phyloP scores from a whole-genome alignment of 2,113 vertebrate genomes.

The Neogobius melanostomus region DNA sequence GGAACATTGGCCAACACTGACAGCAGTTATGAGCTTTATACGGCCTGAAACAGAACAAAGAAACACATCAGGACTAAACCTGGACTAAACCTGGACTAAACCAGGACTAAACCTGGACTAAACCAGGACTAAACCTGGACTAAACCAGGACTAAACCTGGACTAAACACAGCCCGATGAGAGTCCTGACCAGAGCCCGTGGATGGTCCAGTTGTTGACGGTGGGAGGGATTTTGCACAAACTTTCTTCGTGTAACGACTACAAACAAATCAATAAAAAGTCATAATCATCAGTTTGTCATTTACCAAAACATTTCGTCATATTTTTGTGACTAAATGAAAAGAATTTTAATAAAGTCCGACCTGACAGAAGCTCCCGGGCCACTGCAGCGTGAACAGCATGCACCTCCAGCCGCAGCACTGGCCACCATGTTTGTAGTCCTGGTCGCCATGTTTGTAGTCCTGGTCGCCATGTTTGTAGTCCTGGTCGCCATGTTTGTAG shows the following conservation, averaged over 20 bases:
- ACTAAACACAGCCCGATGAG: background rate
- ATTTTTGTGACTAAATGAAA: too few species aligned
- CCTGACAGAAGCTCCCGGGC: conserved; percentile 76
- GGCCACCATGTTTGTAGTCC: background rate
- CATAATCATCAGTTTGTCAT: too few species aligned
- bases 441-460: background rate
- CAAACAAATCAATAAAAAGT: background rate
- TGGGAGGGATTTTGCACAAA: conserved; percentile 62
- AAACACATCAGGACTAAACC: background rate
- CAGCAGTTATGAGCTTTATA: conserved; percentile 35
- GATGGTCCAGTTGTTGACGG: conserved; percentile 70
- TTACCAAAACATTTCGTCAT: too few species aligned
- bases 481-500: background rate
- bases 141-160: background rate
- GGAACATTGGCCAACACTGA: conserved; percentile 71
- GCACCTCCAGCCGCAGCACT: conserved; percentile 69
- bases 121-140: background rate
- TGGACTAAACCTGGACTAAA: background rate
- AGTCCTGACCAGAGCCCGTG: conserved; percentile 74
- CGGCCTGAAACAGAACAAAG: conserved; percentile 56
- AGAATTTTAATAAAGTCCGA: conserved; percentile 17
- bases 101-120: background rate
- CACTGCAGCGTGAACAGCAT: conserved; percentile 72
- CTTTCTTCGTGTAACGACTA: conserved; percentile 45
- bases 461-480: conserved; percentile 47